phyloP scores from a whole-genome alignment of 2,113 vertebrate species.

The Lepisosteus oculatus region DNA sequence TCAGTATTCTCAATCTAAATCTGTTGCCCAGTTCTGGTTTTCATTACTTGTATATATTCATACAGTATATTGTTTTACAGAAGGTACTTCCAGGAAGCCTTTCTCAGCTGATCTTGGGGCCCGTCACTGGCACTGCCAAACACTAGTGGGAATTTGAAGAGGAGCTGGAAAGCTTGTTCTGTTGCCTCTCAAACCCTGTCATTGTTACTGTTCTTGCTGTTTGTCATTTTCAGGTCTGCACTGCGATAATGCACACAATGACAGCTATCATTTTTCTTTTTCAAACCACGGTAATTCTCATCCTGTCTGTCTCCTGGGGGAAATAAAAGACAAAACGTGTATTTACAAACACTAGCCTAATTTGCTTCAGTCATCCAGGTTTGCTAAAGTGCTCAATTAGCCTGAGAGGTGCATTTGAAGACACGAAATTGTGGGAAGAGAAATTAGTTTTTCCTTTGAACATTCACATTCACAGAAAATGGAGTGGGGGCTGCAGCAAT shows the following conservation, averaged over 20 bases:
- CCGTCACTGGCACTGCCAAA: no score
- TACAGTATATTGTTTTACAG: no score
- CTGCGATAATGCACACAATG: background rate
- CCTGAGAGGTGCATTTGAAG: conserved; percentile 71
- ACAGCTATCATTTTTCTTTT: conserved; percentile 39
- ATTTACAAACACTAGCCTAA: conserved; percentile 73
- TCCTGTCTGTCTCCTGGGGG: conserved; percentile 62
- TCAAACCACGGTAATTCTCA: conserved; percentile 64
- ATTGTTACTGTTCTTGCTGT: conserved; percentile 46
- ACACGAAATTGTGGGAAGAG: conserved; percentile 73
- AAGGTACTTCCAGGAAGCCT: no score
- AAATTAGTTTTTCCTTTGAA: conserved; percentile 72
- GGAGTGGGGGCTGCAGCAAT: conserved; percentile 42
- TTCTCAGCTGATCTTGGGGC: no score
- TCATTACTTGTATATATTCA: no score
- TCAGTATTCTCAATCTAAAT: no score
- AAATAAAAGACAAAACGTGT: conserved; percentile 46
- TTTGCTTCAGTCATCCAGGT: conserved; percentile 65
- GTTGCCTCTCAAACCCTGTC: conserved; percentile 54
- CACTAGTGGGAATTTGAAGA: background rate
- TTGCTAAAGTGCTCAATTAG: conserved; percentile 75
- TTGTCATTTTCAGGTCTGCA: conserved; percentile 43
- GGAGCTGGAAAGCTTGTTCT: conserved; percentile 42
- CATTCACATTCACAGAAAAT: conserved; percentile 63
- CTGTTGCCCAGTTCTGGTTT: no score